Evolutionary conservation across 2,797 vertebrate genomes (phyloP).

Genomic region (Brachymystax lenok): DNA sequence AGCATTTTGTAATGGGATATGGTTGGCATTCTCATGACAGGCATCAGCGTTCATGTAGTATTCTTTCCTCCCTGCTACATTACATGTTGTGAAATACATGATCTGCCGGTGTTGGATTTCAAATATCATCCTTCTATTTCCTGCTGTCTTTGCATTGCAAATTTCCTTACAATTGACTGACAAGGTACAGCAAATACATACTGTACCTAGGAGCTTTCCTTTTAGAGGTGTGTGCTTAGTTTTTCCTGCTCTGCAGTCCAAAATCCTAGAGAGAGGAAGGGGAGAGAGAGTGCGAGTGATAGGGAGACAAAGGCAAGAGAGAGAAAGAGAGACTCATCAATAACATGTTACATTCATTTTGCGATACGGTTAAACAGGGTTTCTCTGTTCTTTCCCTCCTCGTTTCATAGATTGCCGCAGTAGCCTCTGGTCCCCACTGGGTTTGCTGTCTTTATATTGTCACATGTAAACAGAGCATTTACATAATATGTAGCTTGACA

Average conservation of each 20-base stretch:
- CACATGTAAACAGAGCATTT: slow-evolving; percentile 71
- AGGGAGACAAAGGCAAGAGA: neutral
- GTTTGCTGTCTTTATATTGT: slow-evolving; percentile 64
- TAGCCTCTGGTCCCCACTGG: slow-evolving; percentile 58
- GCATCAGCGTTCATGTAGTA: slow-evolving; percentile 27
- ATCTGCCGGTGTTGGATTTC: slow-evolving; percentile 28
- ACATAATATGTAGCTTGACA: slow-evolving; percentile 69
- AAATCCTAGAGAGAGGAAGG: slow-evolving; percentile 15
- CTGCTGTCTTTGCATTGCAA: slow-evolving; percentile 37
- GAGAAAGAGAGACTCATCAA: neutral
- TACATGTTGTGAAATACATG: slow-evolving; percentile 23
- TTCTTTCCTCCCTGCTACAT: neutral
- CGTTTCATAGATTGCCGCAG: slow-evolving; percentile 58
- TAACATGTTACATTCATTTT: slow-evolving; percentile 46
- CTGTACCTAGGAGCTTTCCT: slow-evolving; percentile 19
- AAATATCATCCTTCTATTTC: slow-evolving; percentile 32
- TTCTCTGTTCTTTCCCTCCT: slow-evolving; percentile 67
- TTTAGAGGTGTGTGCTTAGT: slow-evolving; percentile 51
- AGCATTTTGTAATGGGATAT: neutral
- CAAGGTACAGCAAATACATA: slow-evolving; percentile 40
- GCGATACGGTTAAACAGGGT: slow-evolving; percentile 40
- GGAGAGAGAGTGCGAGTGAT: neutral
- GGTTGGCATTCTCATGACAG: slow-evolving; percentile 30
- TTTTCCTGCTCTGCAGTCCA: slow-evolving; percentile 39
- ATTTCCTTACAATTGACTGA: slow-evolving; percentile 39